Evolutionary conservation across 1,140 invertebrate species (phyloP).

Genomic region (Muscidifurax raptorellus): DNA sequence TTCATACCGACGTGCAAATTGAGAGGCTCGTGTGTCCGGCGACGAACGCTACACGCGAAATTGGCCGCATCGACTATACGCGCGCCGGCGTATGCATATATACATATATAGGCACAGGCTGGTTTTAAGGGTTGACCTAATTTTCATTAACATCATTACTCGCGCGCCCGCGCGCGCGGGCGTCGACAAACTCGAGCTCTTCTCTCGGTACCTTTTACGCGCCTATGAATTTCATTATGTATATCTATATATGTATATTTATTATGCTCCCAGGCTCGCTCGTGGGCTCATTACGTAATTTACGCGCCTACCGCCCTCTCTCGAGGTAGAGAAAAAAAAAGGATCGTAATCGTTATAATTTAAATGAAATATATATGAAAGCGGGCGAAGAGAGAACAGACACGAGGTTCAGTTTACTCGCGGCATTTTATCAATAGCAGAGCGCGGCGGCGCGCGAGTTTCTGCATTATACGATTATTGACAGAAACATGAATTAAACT

Average conservation of each 20-base stretch:
- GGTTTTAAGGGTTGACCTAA: constrained; percentile 45
- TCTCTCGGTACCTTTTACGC: not conserved
- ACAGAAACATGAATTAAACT: constrained; percentile 23
- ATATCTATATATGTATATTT: too few species aligned
- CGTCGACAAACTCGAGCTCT: not conserved
- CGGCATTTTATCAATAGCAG: not conserved
- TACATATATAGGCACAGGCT: not conserved
- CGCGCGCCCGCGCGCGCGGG: not conserved
- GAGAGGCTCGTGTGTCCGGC: not conserved
- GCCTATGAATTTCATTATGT: not conserved
- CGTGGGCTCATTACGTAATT: not conserved
- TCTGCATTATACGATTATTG: constrained; percentile 13
- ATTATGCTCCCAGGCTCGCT: not conserved
- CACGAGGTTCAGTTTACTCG: not conserved
- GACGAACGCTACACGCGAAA: not conserved
- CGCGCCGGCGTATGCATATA: not conserved
- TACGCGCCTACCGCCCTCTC: not conserved
- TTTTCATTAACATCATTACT: constrained; percentile 41
- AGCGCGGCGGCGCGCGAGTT: not conserved
- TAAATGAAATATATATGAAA: too few species aligned
- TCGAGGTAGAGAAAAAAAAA: not conserved
- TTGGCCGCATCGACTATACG: not conserved
- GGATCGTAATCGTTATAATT: not conserved
- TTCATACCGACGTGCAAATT: not conserved
- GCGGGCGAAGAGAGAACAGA: too few species aligned